Evolutionary conservation across 2,113 vertebrate genomes (phyloP).

Genomic region (Polypterus bichir): DNA sequence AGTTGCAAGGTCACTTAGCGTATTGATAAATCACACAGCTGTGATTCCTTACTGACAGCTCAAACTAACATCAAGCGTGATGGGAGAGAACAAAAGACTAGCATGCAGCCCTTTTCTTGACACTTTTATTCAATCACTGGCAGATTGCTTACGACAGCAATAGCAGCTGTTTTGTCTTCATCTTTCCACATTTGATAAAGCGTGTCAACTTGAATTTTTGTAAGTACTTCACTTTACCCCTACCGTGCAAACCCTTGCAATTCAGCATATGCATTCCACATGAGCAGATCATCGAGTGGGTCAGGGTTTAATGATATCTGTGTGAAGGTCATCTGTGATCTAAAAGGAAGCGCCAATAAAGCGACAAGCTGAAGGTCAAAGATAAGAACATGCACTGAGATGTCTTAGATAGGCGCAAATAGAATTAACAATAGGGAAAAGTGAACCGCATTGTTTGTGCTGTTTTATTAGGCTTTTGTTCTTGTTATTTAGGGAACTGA

Average conservation of each 20-base stretch:
- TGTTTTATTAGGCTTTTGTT: conserved; percentile 50
- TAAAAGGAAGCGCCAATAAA: conserved; percentile 67
- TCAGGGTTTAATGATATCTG: conserved; percentile 88
- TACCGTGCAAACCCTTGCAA: conserved; percentile 77
- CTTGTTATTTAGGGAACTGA: conserved; percentile 67
- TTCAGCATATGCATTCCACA: conserved; percentile 90
- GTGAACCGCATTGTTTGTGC: conserved; percentile 62
- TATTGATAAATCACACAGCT: conserved; percentile 99
- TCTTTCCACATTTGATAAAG: conserved; percentile 99
- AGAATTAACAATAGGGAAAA: conserved; percentile 72
- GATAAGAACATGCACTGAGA: conserved; percentile 72
- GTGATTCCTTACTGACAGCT: conserved; percentile 99
- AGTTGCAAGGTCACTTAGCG: conserved; percentile 92
- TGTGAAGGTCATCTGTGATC: conserved; percentile 88
- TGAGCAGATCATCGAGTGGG: conserved; percentile 84
- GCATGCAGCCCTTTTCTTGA: conserved; percentile 99
- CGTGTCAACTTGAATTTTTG: conserved; percentile 99
- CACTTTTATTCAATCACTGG: conserved; percentile 99
- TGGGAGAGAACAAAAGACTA: conserved; percentile 99
- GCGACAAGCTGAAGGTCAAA: conserved; percentile 87
- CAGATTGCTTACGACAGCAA: conserved; percentile 99
- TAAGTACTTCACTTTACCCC: conserved; percentile 99
- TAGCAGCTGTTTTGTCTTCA: conserved; percentile 99
- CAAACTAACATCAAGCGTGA: conserved; percentile 99
- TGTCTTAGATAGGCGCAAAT: conserved; percentile 65